These are phyloP conservation scores for Pristiophorus japonicus DNA, from an alignment of 2,113 vertebrate genomes.

Conservation along the genomic window DNA sequence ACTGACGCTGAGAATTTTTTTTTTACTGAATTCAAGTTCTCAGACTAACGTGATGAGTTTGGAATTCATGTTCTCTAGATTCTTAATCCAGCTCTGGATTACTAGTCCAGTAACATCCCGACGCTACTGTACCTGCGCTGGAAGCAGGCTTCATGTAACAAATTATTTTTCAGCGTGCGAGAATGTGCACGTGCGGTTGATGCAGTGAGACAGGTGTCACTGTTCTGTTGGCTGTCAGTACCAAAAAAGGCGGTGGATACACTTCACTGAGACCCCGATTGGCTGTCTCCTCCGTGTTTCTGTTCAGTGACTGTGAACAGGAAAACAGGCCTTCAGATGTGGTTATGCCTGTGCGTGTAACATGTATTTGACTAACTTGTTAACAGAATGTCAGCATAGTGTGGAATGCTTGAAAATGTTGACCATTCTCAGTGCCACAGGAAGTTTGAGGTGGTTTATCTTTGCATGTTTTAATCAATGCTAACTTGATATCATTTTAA, in stretches of 20 bases:
- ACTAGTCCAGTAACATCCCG: neutral
- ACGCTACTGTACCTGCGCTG: neutral
- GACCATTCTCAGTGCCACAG: neutral
- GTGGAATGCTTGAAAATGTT: neutral
- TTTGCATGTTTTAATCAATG: neutral
- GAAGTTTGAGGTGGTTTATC: neutral
- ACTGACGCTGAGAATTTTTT: neutral
- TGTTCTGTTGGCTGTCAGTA: neutral
- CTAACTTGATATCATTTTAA: neutral
- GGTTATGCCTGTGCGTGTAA: neutral
- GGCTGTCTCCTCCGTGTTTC: neutral
- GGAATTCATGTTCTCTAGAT: neutral
- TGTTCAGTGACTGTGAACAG: conserved; percentile 14
- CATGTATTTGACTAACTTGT: neutral
- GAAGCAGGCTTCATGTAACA: neutral
- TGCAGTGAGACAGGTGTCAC: neutral
- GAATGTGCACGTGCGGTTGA: neutral
- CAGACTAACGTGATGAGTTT: neutral
- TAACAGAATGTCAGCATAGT: neutral
- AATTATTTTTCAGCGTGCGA: neutral
- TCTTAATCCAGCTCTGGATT: neutral
- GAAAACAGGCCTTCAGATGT: conserved; percentile 8
- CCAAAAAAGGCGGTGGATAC: conserved; percentile 4
- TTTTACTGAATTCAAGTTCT: neutral
- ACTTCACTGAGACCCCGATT: neutral